phyloP scores from a whole-genome alignment of 2,797 vertebrate genomes.

The Gymnodraco acuticeps region DNA sequence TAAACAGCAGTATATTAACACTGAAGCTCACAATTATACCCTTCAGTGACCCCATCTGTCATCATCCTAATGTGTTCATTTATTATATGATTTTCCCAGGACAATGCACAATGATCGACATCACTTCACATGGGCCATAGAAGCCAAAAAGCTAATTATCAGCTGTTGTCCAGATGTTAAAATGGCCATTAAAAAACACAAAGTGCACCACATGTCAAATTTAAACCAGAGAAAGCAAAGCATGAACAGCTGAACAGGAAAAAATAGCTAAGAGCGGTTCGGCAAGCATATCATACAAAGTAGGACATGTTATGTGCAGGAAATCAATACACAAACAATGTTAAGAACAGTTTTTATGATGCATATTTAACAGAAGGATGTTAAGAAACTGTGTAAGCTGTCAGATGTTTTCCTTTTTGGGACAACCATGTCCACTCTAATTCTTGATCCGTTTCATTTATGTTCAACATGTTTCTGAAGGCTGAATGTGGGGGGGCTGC shows the following conservation, averaged over 20 bases:
- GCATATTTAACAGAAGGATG: not conserved
- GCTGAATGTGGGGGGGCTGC: not conserved
- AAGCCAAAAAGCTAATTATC: not conserved
- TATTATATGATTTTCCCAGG: not conserved
- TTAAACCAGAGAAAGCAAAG: not conserved
- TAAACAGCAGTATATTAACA: constrained; percentile 51
- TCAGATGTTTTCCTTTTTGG: no score
- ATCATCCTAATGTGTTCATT: not conserved
- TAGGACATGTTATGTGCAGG: not conserved
- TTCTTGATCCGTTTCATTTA: not conserved
- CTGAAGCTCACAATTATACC: constrained; percentile 22
- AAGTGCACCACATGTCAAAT: not conserved
- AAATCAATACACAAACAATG: not conserved
- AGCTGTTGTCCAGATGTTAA: not conserved
- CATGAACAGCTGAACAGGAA: not conserved
- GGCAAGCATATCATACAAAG: not conserved
- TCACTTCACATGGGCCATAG: not conserved
- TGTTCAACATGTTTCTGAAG: not conserved
- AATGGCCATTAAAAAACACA: not conserved
- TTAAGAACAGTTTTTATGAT: not conserved
- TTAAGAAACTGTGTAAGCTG: not conserved
- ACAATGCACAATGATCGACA: not conserved
- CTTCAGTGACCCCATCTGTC: not conserved
- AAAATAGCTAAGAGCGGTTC: accelerated
- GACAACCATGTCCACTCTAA: not conserved